Conservation (phyloP, 1,140 invertebrate genomes). For the Euborellia annulipes region DNA sequence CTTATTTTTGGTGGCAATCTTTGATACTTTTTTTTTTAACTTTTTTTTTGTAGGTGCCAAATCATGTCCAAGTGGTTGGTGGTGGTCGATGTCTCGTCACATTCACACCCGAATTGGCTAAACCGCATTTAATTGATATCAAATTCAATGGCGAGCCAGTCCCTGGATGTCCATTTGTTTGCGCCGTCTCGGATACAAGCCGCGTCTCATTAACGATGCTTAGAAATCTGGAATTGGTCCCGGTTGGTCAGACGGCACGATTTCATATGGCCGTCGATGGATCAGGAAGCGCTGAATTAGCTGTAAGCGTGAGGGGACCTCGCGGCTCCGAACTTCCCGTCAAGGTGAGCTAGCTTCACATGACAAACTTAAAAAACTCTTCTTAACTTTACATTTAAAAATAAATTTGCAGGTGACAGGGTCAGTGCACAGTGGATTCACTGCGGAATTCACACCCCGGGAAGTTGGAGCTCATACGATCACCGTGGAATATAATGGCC, state of each 20-base stretch:
- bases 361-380: too few relatives aligned
- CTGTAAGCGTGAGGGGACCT: constrained; percentile 62
- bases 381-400: too few relatives aligned
- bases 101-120: constrained; percentile 83
- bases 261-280: constrained; percentile 83
- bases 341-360: constrained; percentile 34
- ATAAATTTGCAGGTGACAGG: constrained; percentile 59
- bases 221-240: constrained; percentile 67
- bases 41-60: constrained; percentile 46
- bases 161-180: constrained; percentile 70
- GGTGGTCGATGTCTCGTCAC: constrained; percentile 87
- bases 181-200: constrained; percentile 63
- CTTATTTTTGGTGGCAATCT: too few relatives aligned
- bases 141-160: constrained; percentile 96
- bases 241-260: constrained; percentile 69
- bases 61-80: constrained; percentile 90
- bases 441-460: constrained; percentile 77
- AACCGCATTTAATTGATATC: constrained; percentile 90
- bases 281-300: constrained; percentile 64
- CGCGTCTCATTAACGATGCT: constrained; percentile 56
- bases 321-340: constrained; percentile 51
- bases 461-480: constrained; percentile 82
- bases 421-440: constrained; percentile 68
- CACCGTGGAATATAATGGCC: constrained; percentile 79
- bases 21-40: too few relatives aligned